Evolutionary conservation across 2,888 invertebrate species (phyloP).

Genomic region (Biston betularia): DNA sequence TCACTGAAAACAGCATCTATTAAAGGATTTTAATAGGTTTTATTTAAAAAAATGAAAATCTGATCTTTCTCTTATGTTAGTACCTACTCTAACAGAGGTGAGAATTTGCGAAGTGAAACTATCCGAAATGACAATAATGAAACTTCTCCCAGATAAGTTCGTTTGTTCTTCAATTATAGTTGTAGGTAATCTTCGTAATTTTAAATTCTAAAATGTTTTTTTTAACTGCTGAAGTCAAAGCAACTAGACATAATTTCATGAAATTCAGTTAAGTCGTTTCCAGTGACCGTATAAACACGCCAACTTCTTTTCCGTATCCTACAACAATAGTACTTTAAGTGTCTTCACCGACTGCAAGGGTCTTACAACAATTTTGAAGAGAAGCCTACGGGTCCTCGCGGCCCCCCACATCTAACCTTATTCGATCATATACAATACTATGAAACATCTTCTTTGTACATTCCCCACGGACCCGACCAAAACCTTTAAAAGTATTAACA

Average conservation of each 20-base stretch:
- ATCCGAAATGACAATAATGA: too few relatives aligned
- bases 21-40: not conserved
- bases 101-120: too few relatives aligned
- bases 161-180: not conserved
- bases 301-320: conserved; percentile 45
- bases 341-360: conserved; percentile 74
- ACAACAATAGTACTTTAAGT: conserved; percentile 85
- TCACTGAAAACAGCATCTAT: conserved; percentile 55
- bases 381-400: conserved; percentile 66
- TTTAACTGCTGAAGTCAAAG: too few relatives aligned
- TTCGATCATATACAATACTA: conserved; percentile 83
- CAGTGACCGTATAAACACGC: conserved; percentile 56
- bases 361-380: conserved; percentile 79
- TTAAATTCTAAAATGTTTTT: too few relatives aligned
- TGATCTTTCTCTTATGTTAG: too few relatives aligned
- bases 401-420: conserved; percentile 67
- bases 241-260: not conserved
- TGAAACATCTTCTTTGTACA: conserved; percentile 80
- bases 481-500: conserved; percentile 78
- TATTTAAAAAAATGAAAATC: too few relatives aligned
- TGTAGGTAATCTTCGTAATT: too few relatives aligned
- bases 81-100: too few relatives aligned
- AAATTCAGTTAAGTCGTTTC: not conserved
- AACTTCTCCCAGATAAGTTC: not conserved
- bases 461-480: conserved; percentile 65